Base-by-base conservation (phyloP, 2,888 invertebrate genomes). In the Urechis unicinctus region DNA sequence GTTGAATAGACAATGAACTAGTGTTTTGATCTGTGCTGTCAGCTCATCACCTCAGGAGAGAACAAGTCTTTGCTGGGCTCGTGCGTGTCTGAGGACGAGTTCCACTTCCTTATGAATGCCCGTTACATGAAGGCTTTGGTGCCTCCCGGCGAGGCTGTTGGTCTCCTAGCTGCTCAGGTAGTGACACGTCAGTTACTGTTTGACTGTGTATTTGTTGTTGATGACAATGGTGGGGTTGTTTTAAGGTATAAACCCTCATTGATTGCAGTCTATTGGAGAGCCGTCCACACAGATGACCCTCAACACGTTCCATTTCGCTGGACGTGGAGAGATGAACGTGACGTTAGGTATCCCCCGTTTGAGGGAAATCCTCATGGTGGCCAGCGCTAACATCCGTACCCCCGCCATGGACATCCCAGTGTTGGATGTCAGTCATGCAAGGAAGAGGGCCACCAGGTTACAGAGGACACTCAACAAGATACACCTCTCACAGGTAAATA, bases 281-380 rank as follows among this genome's bases (percentile, higher is more conserved):
- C 98, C 98, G 0, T 97, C 97, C 1, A 99, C 98, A 57, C 98
- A 99, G 83, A 98, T 99, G 98, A 99, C 98, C 70, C 81, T 99
- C 75, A 99, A 99, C 79, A 99, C 98, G 43, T 99, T 99, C 80
- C 98, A 99, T 76, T 98, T 98, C 78, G 98, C 98, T 68, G 98
- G 98, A 73, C 87, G 96, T 80, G 96, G 97, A 82, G 98, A 98
- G 80, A 98, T 98, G 96, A 99, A 99, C 82, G 97, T 99, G 0
- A 98, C 98, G 0, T 83, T 99, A n/a, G 98, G 98, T 63, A 97
- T 98, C 68, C 98, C 98, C 0, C 86, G 98, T 66, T 82, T 98
- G 3, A 81, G 95, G 66, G 98, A 98, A 83, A 94, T 98, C 66
- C 81, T 98, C 0, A 97, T 98, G 96, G 87, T 80, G 2, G 96